Base-by-base conservation (phyloP, 1,140 invertebrate species). In the Drosophila kepulauana region DNA sequence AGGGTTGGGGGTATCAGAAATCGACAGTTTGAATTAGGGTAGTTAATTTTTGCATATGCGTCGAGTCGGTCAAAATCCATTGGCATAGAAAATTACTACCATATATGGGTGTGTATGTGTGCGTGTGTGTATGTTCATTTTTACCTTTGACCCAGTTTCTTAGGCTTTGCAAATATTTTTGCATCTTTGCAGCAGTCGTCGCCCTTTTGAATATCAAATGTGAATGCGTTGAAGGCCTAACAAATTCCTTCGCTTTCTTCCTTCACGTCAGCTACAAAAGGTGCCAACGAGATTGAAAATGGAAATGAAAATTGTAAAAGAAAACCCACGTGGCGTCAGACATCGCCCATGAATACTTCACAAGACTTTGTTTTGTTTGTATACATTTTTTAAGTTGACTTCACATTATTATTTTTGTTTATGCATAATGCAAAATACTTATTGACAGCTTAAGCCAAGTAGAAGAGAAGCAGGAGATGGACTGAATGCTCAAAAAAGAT, bases 71-170 rank as follows among this genome's bases (percentile, higher is more conserved):
- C 49, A 41, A 59, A 49, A 52, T 57, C 61, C 81, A 71, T 61
- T 79, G 67, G 71, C 82, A 86, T 79, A 67, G 82, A 86, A 86
- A 86, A 86, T 86, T 85, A 33, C 45, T 33, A 54, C 80, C 46
- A 41, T n/a, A 5, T 5, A 4, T 43, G 41, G 5, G 46, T 10
- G 54, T 46, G 38, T 58, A 16, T 68, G 28, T 61, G 38, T 71
- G 56, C 49, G 52, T 56, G 64, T 77, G 52, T 56, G 64, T 77
- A 67, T 79, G 48, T 33, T 56, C 13, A 3, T 59, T 45, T 43
- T 62, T 65, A 86, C 82, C 82, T 86, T 62, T 85, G 82, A 86
- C 82, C 82, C 61, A 86, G 33, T 85, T 71, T 75, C 75, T 79
- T 68, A 52, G 51, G 59, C 64, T 59, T 56, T 75, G 67, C 82